These are phyloP conservation scores for Archilochus colubris DNA, from an alignment of 2,113 vertebrate genomes.

Conservation along the genomic window DNA sequence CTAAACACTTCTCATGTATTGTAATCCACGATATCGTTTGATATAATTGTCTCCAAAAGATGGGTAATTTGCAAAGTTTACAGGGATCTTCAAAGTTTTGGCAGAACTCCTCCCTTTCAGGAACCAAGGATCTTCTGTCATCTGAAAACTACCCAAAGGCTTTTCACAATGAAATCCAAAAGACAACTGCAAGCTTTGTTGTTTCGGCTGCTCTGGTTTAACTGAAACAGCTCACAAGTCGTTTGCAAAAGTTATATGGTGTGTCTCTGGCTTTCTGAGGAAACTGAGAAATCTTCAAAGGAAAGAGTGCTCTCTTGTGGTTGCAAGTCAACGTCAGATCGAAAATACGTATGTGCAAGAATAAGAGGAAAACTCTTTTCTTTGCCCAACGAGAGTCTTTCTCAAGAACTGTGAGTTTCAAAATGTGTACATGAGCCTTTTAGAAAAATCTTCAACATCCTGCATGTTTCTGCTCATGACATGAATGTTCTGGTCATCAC, in stretches of 20 bases:
- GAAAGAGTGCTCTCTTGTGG: conserved; percentile 79
- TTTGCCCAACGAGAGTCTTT: neutral
- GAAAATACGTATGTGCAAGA: neutral
- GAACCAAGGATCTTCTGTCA: conserved; percentile 62
- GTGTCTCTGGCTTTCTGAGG: conserved; percentile 50
- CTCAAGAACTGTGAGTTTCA: neutral
- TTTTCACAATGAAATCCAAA: conserved; percentile 71
- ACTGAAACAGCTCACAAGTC: conserved; percentile 64
- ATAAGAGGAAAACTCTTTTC: neutral
- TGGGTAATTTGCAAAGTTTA: conserved; percentile 66
- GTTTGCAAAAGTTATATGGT: conserved; percentile 69
- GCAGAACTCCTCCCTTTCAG: conserved; percentile 67
- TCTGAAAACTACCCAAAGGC: conserved; percentile 65
- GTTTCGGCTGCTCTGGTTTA: conserved; percentile 67
- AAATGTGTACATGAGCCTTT: neutral
- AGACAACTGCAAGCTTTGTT: conserved; percentile 66
- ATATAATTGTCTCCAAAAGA: conserved; percentile 71
- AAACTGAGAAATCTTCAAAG: conserved; percentile 69
- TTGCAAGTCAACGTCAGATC: conserved; percentile 62
- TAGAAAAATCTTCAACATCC: neutral
- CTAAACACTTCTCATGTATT: conserved; percentile 64
- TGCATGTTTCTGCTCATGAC: neutral
- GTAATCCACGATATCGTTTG: conserved; percentile 68
- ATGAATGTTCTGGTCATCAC: neutral
- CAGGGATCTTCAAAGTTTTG: conserved; percentile 56